Evolutionary conservation across 2,888 invertebrate species (phyloP).

Genomic region (Punctoribates punctum): DNA sequence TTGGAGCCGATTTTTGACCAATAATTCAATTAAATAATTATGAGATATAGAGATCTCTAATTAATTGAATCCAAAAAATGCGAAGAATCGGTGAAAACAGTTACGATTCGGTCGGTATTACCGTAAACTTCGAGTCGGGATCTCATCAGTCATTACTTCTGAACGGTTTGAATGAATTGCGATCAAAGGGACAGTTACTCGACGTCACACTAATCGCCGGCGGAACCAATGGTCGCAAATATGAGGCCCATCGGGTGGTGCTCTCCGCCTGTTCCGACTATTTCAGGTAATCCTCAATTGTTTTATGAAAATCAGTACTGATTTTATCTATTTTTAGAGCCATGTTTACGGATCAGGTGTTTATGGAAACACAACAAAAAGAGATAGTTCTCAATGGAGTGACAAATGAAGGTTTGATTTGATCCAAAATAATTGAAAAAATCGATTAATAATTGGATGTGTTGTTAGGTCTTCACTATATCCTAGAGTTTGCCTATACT

Average conservation of each 20-base stretch:
- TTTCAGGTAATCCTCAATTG: constrained; percentile 70
- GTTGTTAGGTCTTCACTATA: constrained; percentile 52
- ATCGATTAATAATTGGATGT: not conserved
- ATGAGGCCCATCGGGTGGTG: constrained; percentile 67
- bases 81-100: not conserved
- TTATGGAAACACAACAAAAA: constrained; percentile 61
- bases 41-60: too few species aligned
- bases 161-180: constrained; percentile 62
- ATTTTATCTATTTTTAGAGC: not conserved
- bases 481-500: constrained; percentile 68
- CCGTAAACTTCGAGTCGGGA: constrained; percentile 59
- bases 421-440: too few species aligned
- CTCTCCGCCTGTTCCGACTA: constrained; percentile 70
- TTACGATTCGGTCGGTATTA: constrained; percentile 44
- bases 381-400: constrained; percentile 66
- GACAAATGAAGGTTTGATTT: constrained; percentile 62
- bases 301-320: constrained; percentile 62
- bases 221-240: constrained; percentile 63
- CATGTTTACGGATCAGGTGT: constrained; percentile 10
- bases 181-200: constrained; percentile 62
- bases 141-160: constrained; percentile 61
- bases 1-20: too few species aligned
- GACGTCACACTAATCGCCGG: constrained; percentile 67
- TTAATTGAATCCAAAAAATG: not conserved
- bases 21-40: too few species aligned